These are phyloP conservation scores for Melanerpes formicivorus DNA, from an alignment of 2,113 vertebrate species.

Conservation along the genomic window DNA sequence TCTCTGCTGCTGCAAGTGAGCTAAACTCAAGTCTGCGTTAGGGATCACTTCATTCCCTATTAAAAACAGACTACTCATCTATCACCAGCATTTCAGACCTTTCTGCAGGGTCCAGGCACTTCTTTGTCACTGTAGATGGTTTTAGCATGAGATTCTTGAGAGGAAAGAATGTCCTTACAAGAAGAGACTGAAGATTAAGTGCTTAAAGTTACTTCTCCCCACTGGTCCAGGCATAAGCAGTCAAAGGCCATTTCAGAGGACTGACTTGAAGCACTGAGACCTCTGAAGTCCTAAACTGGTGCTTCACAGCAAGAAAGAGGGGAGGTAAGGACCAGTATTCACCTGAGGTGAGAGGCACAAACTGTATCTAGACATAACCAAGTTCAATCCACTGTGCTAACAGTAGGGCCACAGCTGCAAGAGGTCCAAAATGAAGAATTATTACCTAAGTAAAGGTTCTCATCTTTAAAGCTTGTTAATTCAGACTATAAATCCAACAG, in stretches of 20 bases:
- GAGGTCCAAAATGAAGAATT: background rate
- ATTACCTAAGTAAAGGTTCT: background rate
- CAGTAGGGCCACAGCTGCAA: background rate
- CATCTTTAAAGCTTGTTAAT: background rate
- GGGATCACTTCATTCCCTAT: background rate
- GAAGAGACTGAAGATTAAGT: background rate
- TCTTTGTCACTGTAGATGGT: background rate
- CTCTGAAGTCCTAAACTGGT: background rate
- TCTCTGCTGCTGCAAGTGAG: conserved; percentile 17
- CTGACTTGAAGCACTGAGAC: background rate
- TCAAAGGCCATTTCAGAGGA: background rate
- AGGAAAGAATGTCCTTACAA: background rate
- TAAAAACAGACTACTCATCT: background rate
- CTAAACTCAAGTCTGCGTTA: background rate
- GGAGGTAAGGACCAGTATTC: fast-evolving
- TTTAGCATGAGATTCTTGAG: fast-evolving
- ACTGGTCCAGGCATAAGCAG: background rate
- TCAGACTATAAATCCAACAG: background rate
- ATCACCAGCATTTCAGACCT: background rate
- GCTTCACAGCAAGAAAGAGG: background rate
- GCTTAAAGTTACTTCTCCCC: background rate
- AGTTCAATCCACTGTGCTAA: background rate
- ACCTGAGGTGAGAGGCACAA: background rate
- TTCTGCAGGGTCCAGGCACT: background rate
- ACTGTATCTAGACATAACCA: background rate